Base-by-base conservation (phyloP, 1,140 invertebrate species). In the Tachypleus tridentatus region DNA sequence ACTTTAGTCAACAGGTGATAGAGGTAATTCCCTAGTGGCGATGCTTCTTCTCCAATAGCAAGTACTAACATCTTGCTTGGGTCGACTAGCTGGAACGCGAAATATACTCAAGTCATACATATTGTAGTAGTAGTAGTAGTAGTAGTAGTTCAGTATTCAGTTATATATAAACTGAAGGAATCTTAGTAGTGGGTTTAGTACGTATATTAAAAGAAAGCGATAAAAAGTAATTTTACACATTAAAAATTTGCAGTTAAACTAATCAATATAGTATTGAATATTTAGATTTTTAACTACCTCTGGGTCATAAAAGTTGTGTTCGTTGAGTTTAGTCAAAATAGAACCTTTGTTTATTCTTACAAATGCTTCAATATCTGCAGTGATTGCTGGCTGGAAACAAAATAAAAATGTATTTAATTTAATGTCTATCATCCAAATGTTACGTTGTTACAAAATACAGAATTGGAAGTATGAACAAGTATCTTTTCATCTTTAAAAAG, bases 251-350 rank as follows among this genome's bases (percentile, higher is more conserved):
- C 29, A 29, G 29, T 29, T 29, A 29, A 29, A 29, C 29, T 29
- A 29, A 29, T 29, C 29, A 29, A 0, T 29, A 29, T 29, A 29
- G 29, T 29, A 29, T 29, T 29, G 29, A 29, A 29, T 29, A 29
- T 29, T 29, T 29, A 29, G 29, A 29, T 29, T 11, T 56, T 11
- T 56, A 61, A 62, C 64, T 64, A 67, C 66, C 8, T 56, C 11
- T 9, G 69, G 69, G 51, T 70, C 65, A 60, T 67, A 67, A 6
- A 70, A 5, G 53, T 70, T 70, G 48, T 68, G 67, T 49, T 70
- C 67, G 49, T 59, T 63, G 8, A 70, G 58, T 52, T 70, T 64
- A 9, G 65, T 63, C n/a, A 70, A 51, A 9, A 68, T 7, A 29
- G 58, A 8, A 4, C 69, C 69, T 67, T 64, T 56, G 52, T 67